A percentile compares a stretch with the other conserved stretches of the same genome.
Conservation (phyloP, 2,113 vertebrate genomes). For the Ctenomys sociabilis region DNA sequence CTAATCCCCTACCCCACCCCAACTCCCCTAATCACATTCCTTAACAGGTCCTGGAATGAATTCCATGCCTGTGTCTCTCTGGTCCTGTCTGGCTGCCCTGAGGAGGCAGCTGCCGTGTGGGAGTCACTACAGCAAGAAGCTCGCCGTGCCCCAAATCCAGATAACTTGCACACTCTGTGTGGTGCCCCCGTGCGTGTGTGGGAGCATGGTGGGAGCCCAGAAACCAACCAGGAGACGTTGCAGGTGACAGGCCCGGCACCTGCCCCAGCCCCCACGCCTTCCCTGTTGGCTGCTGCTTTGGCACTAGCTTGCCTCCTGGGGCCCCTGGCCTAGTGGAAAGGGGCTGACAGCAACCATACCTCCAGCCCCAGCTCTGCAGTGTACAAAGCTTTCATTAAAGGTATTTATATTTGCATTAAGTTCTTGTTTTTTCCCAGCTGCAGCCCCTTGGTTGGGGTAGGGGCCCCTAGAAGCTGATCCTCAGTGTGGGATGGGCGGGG, state of each 20-base stretch:
- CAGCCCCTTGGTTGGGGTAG: background rate
- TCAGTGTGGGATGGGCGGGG: background rate
- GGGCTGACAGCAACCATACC: background rate
- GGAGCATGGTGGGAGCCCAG: constrained; percentile 74
- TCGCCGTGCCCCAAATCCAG: constrained; percentile 95
- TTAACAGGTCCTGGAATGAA: constrained; percentile 94
- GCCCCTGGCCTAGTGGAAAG: constrained; percentile 73
- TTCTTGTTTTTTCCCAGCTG: constrained; percentile 61
- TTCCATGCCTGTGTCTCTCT: constrained; percentile 93
- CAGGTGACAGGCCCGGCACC: constrained; percentile 73
- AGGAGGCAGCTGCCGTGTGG: constrained; percentile 94
- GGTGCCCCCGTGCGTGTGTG: constrained; percentile 81
- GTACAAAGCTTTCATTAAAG: constrained; percentile 80
- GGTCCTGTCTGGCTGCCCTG: constrained; percentile 93
- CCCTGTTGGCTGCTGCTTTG: constrained; percentile 69
- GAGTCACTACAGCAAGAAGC: constrained; percentile 96
- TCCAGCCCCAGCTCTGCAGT: constrained; percentile 33
- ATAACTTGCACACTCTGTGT: constrained; percentile 96
- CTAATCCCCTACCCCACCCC: constrained; percentile 9
- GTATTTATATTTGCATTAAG: constrained; percentile 89
- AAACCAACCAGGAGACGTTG: constrained; percentile 95
- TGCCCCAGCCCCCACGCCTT: constrained; percentile 31
- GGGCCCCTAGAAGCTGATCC: constrained; percentile 51
- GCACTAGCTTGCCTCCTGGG: constrained; percentile 75
- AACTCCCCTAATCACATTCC: constrained; percentile 39